Evolutionary conservation across 1,140 invertebrate species (phyloP).

Genomic region (Agrilus planipennis): DNA sequence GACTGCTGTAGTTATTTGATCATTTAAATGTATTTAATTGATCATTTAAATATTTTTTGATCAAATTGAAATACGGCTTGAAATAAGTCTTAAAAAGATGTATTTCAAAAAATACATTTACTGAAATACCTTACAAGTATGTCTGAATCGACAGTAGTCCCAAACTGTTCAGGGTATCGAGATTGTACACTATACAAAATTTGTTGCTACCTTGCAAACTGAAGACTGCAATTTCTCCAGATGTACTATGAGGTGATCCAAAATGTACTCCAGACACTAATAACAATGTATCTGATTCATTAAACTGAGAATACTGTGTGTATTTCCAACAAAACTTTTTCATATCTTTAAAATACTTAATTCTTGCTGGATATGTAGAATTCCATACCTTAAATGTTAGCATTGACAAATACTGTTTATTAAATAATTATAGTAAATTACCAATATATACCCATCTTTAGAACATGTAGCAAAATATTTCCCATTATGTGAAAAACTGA

Average conservation of each 20-base stretch:
- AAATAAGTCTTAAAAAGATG: no score
- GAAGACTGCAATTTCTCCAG: conserved; percentile 82
- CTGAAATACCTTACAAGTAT: no score
- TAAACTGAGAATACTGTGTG: conserved; percentile 82
- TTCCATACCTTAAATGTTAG: conserved; percentile 57
- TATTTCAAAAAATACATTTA: no score
- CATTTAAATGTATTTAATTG: no score
- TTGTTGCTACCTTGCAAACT: conserved; percentile 47
- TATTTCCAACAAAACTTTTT: conserved; percentile 79
- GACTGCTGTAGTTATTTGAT: no score
- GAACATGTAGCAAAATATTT: conserved; percentile 81
- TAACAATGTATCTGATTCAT: conserved; percentile 68
- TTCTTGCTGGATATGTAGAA: conserved; percentile 53
- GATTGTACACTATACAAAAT: no score
- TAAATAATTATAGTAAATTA: conserved; percentile 30
- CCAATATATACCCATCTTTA: conserved; percentile 67
- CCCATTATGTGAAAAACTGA: conserved; percentile 81
- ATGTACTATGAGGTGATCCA: conserved; percentile 64
- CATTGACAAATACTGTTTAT: background rate
- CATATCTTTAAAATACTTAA: conserved; percentile 71
- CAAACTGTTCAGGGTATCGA: no score
- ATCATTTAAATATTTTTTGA: no score
- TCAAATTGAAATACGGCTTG: no score
- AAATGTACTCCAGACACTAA: conserved; percentile 81
- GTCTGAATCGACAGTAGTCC: no score